phyloP scores from a whole-genome alignment of 2,888 invertebrate species.

The Prostheceraeus crozeri region DNA sequence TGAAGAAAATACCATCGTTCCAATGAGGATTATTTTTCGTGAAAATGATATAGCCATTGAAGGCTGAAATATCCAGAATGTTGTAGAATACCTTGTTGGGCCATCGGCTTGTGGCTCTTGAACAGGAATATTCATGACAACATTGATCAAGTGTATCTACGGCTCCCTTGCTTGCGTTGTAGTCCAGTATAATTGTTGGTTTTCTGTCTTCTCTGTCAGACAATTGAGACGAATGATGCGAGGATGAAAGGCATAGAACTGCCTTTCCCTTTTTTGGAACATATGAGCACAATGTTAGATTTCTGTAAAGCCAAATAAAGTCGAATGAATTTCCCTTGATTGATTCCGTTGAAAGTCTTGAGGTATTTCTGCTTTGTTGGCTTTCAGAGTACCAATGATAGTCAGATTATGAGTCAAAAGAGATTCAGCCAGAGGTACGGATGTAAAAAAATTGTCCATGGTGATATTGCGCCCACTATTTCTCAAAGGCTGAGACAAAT shows the following conservation, averaged over 20 bases:
- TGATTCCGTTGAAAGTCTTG: background rate
- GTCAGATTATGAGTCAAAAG: background rate
- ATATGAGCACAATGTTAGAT: background rate
- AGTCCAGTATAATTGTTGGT: background rate
- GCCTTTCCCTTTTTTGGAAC: slow-evolving; percentile 1
- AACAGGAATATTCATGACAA: no score
- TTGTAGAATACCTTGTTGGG: no score
- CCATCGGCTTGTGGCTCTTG: no score
- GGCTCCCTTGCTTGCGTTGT: slow-evolving; percentile 15
- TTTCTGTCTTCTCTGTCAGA: background rate
- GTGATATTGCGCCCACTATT: slow-evolving; percentile 6
- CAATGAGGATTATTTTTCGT: no score
- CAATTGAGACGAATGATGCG: background rate
- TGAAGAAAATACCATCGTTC: no score
- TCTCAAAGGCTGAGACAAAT: background rate
- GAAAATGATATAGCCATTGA: no score
- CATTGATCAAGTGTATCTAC: slow-evolving; percentile 27
- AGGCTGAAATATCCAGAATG: no score
- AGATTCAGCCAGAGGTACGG: background rate
- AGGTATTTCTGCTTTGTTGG: background rate
- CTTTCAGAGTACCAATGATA: background rate
- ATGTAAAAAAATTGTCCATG: slow-evolving; percentile 15
- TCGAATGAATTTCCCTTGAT: background rate
- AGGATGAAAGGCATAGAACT: background rate
- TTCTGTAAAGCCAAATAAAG: background rate